These are phyloP conservation scores for Onychomys leucogaster DNA, from an alignment of 2,797 vertebrate genomes.

Conservation along the genomic window DNA sequence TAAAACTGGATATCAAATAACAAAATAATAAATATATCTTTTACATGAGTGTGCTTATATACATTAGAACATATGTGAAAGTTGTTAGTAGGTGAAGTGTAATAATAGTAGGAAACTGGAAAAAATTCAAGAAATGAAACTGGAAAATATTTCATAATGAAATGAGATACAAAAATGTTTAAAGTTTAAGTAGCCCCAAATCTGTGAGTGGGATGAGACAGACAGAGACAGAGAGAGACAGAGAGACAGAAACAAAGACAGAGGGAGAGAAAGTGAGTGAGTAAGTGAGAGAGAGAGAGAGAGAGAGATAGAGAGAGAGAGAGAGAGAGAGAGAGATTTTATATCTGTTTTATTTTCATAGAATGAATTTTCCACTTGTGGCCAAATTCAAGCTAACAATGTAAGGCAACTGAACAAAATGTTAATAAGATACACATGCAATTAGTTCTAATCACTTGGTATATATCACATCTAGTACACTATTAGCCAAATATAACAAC, in stretches of 20 bases:
- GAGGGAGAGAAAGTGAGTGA: not conserved
- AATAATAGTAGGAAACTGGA: not conserved
- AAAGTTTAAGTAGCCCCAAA: slow-evolving; percentile 1
- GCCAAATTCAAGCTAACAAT: slow-evolving; percentile 34
- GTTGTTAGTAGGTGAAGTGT: not conserved
- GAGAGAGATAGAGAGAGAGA: not conserved
- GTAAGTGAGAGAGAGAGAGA: not conserved
- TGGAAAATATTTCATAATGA: not conserved
- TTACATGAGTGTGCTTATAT: not conserved
- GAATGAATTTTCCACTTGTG: not conserved
- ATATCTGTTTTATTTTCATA: not conserved
- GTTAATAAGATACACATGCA: not conserved
- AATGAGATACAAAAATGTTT: not conserved
- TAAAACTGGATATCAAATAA: not conserved
- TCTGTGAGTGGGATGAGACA: not conserved
- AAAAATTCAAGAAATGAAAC: not conserved
- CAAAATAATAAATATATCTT: not conserved
- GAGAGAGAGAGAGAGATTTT: not conserved
- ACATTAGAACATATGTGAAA: not conserved
- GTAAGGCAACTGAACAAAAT: not conserved
- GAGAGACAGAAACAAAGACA: not conserved
- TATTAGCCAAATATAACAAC: not conserved
- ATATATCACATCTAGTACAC: not conserved
- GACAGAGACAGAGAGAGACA: not conserved
- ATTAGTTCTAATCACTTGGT: not conserved